phyloP scores from a whole-genome alignment of 2,113 vertebrate genomes.

The Sclerurus mexicanus region DNA sequence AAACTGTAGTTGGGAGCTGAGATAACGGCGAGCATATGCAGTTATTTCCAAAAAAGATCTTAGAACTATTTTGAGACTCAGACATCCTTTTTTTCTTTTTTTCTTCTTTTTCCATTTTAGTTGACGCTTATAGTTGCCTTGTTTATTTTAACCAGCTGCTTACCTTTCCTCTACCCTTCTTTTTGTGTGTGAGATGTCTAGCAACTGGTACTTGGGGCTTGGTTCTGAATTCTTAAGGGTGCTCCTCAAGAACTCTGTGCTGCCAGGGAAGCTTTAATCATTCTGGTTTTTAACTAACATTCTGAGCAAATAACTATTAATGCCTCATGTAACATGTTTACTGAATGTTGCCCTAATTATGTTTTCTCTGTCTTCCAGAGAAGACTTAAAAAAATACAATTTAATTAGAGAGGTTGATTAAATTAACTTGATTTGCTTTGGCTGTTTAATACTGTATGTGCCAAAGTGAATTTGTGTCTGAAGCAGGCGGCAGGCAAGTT shows the following conservation, averaged over 20 bases:
- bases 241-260: not conserved
- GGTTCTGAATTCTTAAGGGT: not conserved
- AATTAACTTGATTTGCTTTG: constrained; percentile 55
- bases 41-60: not conserved
- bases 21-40: not conserved
- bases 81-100: not conserved
- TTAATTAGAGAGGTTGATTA: constrained; percentile 38
- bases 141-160: constrained; percentile 16
- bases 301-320: not conserved
- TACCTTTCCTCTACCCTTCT: not conserved
- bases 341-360: not conserved
- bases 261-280: not conserved
- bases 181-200: not conserved
- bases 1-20: not conserved
- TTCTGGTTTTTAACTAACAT: not conserved
- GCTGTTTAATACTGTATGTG: not conserved
- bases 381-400: not conserved
- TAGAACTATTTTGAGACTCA: not conserved
- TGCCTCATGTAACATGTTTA: not conserved
- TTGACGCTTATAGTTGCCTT: not conserved
- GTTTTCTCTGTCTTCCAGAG: constrained; percentile 14
- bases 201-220: not conserved
- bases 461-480: constrained; percentile 47
- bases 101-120: not conserved
- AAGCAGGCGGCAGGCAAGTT: constrained; percentile 11